Percentiles rank a stretch among this genome's conserved stretches.
phyloP scores from a whole-genome alignment of 2,888 invertebrate genomes.

The Antheraea yamamai region DNA sequence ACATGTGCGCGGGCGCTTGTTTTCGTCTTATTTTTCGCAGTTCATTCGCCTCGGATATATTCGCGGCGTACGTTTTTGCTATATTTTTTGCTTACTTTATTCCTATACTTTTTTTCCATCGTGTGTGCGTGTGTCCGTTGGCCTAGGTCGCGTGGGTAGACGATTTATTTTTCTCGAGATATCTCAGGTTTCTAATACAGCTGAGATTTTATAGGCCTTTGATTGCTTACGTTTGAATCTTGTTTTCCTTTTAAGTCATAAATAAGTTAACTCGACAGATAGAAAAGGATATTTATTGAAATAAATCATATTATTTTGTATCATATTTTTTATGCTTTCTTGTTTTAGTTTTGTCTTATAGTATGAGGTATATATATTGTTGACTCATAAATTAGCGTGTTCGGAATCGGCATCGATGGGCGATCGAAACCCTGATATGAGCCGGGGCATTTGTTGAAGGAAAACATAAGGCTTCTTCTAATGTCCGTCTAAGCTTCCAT shows the following conservation, averaged over 20 bases:
- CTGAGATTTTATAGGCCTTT: constrained; percentile 49
- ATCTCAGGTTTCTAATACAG: constrained; percentile 58
- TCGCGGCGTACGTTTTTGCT: constrained; percentile 42
- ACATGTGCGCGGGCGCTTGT: constrained; percentile 74
- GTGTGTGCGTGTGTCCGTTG: constrained; percentile 64
- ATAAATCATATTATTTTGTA: background rate
- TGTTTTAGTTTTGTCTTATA: too few species aligned
- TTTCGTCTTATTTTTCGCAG: constrained; percentile 79
- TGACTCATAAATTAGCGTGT: too few species aligned
- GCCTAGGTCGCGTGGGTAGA: constrained; percentile 67
- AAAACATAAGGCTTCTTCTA: too few species aligned
- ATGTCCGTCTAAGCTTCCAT: too few species aligned
- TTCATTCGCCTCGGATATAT: constrained; percentile 76
- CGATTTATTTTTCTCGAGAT: constrained; percentile 59
- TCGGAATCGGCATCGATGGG: too few species aligned
- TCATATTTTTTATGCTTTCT: too few species aligned
- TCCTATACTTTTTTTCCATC: constrained; percentile 51
- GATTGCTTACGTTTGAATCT: constrained; percentile 44
- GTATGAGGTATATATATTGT: too few species aligned
- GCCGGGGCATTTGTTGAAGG: too few species aligned
- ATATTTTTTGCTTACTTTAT: constrained; percentile 31
- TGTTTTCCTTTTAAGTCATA: background rate
- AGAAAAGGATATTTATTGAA: background rate
- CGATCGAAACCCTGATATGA: too few species aligned
- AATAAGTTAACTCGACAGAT: background rate